Percentiles rank a stretch among this genome's conserved stretches.
phyloP scores from a whole-genome alignment of 2,113 vertebrate species.

The Oreochromis niloticus region DNA sequence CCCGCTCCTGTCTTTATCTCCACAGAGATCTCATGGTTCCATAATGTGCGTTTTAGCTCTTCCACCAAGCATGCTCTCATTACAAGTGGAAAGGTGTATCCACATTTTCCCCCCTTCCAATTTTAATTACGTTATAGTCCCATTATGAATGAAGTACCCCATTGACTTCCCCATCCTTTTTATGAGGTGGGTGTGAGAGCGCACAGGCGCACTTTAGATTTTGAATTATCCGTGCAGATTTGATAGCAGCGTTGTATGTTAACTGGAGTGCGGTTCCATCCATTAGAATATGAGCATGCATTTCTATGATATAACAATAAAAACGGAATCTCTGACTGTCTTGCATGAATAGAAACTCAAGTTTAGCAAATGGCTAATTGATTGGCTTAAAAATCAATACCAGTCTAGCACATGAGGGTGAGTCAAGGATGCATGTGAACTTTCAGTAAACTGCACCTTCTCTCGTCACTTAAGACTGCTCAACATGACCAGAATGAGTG shows the following conservation, averaged over 20 bases:
- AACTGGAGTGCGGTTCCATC: background rate
- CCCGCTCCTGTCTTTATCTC: conserved; percentile 78
- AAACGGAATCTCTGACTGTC: background rate
- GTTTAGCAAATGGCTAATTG: background rate
- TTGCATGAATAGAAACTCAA: background rate
- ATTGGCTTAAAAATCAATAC: background rate
- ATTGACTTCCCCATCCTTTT: conserved; percentile 67
- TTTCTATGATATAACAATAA: background rate
- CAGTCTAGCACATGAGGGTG: background rate
- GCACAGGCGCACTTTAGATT: conserved; percentile 52
- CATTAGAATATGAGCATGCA: background rate
- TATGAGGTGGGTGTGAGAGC: conserved; percentile 58
- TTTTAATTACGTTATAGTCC: conserved; percentile 74
- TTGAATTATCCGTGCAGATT: conserved; percentile 43
- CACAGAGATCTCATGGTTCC: conserved; percentile 79
- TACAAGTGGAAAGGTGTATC: conserved; percentile 76
- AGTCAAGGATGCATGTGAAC: conserved; percentile 13
- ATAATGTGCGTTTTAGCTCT: conserved; percentile 70
- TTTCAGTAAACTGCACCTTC: background rate
- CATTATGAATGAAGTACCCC: conserved; percentile 65
- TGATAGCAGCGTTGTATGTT: conserved; percentile 3
- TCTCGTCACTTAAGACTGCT: conserved; percentile 34
- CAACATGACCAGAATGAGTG: conserved; percentile 43
- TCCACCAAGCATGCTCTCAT: conserved; percentile 68
- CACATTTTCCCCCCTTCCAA: conserved; percentile 37